phyloP scores from a whole-genome alignment of 2,113 vertebrate genomes.

The Pteronura brasiliensis region DNA sequence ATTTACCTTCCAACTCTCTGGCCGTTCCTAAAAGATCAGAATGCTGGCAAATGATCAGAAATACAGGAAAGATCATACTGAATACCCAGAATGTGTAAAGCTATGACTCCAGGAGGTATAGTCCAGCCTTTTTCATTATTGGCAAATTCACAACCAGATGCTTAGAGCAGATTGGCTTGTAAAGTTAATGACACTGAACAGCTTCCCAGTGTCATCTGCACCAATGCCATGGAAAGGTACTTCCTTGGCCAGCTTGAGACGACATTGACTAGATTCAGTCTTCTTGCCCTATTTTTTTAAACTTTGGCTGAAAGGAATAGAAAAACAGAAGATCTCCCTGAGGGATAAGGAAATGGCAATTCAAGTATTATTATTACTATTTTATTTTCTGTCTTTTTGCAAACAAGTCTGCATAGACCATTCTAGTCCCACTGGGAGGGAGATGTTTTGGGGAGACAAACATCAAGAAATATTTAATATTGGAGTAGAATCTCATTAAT shows the following conservation, averaged over 20 bases:
- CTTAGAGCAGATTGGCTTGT: not conserved
- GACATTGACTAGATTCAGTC: not conserved
- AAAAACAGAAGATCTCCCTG: not conserved
- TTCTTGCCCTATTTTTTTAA: not conserved
- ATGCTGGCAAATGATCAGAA: not conserved
- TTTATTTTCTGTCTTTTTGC: not conserved
- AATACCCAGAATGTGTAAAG: not conserved
- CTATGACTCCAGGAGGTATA: not conserved
- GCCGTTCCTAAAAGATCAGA: not conserved
- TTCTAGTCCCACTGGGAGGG: not conserved
- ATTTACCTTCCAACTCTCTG: not conserved
- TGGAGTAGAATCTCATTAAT: not conserved
- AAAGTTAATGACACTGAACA: not conserved
- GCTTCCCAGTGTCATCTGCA: not conserved
- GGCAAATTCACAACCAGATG: conserved; percentile 26
- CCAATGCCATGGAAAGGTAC: not conserved
- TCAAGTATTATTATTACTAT: not conserved
- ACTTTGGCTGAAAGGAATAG: not conserved
- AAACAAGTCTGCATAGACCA: not conserved
- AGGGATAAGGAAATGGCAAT: not conserved
- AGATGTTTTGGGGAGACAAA: not conserved
- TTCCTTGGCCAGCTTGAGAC: not conserved
- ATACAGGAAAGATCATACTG: not conserved
- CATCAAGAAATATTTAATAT: not conserved
- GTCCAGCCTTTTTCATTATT: not conserved